Evolutionary conservation across 2,888 invertebrate species (phyloP), one percentile per base, ranked within the genome.

Genomic region (Hermaeophaga mercurialis): DNA sequence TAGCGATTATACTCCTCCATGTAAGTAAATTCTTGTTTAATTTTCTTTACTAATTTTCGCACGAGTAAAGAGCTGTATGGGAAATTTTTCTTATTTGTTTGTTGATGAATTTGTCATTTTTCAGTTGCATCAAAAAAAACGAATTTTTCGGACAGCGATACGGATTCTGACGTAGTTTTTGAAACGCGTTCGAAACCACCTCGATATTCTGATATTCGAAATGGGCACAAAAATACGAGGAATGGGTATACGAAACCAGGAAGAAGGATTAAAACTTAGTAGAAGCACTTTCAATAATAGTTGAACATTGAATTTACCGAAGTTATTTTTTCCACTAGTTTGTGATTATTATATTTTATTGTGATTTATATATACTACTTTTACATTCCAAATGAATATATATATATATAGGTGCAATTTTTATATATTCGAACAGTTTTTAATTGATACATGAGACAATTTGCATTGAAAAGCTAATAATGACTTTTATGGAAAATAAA

Each of bases 141-240:
- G 53, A 86, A 84, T 48, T 70, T 86, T 52, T 85, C 90, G 0
- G 92, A 92, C 70, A 85, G 88, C 1, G 92, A 92, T 64, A 90
- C 91, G 0, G 92, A 93, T 67, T 92, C 91, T 0, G 91, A 93
- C 76, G 89, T 93, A 6, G 79, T 92, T 14, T 92, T 92, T 73
- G 92, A 92, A 74, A 85, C 87, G 7, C 84, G 86, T 54, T 82
- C 81, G 60, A 87, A 86, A 66, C 81, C 82, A 18, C 67, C 70
- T 2, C 68, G 80, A 1, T 81, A 79, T 53, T 76, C 77, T 58
- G 82, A 81, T 67, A 80, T 81, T 7, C 81, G 82, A 56, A 87
- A 85, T 69, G 85, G 85, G 12, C 71, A 77, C 54, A 82, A 81
- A 73, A 74, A 78, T 22, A 74, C 79, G 59, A 79, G 84, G 64